Base-by-base conservation (phyloP, 2,113 vertebrate species). In the Australoheros scitulus region DNA sequence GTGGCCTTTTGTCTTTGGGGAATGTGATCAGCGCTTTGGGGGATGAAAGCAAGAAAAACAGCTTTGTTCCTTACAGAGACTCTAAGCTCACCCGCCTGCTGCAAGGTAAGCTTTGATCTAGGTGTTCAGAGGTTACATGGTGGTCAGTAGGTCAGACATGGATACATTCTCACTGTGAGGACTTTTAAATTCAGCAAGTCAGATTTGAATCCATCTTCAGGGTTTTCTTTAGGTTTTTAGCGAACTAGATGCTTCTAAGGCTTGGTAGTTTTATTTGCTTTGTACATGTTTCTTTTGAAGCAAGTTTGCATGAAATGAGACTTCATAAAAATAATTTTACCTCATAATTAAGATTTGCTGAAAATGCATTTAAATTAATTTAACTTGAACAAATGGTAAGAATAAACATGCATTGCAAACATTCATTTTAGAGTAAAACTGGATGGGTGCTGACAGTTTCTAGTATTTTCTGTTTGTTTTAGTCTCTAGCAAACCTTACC, bases 1-100 rank as follows among this genome's bases (percentile, higher is more conserved):
- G 96, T 58, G 98, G 98, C 3, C 96, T 99, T 79, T 95, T 99
- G 38, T 97, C 96, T 86, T 90, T 99, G 94, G 98, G 98, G 18
- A 99, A 99, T 43, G 98, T 99, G 47, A 99, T 99, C 91, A 99
- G 98, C 77, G 98, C 98, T n/a, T 95, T 99, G 32, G 98, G 98
- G 17, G 98, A 99, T 61, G 98, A 99, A 70, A 96, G 94, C 34
- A 99, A 98, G 89, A 98, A 97, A 85, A 96, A 95, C 9, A 90
- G 91, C 0, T 98, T 98, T 96, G 97, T 99, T 43, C 98, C 98
- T n/a, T 99, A 99, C 93, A 96, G 98, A 94, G 98, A 99, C 93
- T 99, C 98, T 1, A 99, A 99, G 77, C 85, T 99, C 76, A 99
- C 98, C 0, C 97, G 98, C 2, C 93, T 99, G 64, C 95, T 99